Conservation (phyloP, 2,797 vertebrate species). For the Fratercula arctica region DNA sequence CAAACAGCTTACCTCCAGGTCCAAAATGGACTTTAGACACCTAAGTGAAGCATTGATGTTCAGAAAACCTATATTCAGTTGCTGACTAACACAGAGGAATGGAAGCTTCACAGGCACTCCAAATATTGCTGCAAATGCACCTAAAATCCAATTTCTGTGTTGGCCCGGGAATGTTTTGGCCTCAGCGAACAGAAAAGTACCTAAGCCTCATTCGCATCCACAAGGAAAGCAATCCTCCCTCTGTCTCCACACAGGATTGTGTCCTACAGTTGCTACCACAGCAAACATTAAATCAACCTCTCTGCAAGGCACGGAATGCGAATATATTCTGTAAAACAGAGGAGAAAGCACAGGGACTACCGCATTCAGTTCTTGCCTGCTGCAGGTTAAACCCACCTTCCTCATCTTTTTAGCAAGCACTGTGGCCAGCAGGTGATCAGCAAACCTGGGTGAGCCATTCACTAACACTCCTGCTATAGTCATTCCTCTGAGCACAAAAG, state of each 20-base stretch:
- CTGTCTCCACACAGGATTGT: neutral
- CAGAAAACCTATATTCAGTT: neutral
- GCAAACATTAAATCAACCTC: neutral
- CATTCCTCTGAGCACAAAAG: neutral
- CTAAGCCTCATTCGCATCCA: neutral
- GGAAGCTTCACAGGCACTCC: neutral
- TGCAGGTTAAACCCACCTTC: neutral
- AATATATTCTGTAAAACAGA: neutral
- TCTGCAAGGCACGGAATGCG: neutral
- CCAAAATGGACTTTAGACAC: neutral
- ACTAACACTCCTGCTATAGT: neutral
- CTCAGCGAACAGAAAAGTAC: neutral
- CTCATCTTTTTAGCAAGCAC: neutral
- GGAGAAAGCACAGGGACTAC: neutral
- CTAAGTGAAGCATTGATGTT: neutral
- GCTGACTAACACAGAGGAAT: fast-evolving
- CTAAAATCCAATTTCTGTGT: neutral
- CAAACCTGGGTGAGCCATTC: fast-evolving
- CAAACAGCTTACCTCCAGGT: neutral
- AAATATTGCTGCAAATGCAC: neutral
- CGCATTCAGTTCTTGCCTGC: neutral
- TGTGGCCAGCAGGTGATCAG: neutral
- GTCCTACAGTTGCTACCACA: neutral
- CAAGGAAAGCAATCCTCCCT: neutral
- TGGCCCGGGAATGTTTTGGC: neutral